Evolutionary conservation across 2,797 vertebrate species (phyloP), one percentile per base, ranked within the genome.

Genomic region (Myoxocephalus aenaeus): DNA sequence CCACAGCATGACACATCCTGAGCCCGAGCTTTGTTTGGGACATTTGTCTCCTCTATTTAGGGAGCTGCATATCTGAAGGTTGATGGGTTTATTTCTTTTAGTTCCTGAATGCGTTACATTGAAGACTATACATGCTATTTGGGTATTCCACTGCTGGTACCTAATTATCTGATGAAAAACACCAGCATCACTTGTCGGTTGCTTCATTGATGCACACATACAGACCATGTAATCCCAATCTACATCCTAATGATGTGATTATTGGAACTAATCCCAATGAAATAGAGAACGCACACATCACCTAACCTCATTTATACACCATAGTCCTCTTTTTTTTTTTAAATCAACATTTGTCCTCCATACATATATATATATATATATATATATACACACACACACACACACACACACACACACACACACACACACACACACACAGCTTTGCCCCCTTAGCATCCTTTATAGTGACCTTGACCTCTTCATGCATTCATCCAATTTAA

Each of bases 401-500:
- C 3, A 32, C 32, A 29, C 36, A 67, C 3, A 42, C 14, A 13
- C 13, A 5, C 32, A 32, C 32, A 32, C 32, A 32, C 32, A 32
- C 3, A 32, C 32, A 29, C 36, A 67, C 3, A 42, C 14, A 13
- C 13, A 34, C 62, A 66, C 17, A 56, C 20, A 4, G 4, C 17
- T 25, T 40, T 71, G 5, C 6, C 36, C 44, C 18, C 34, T 58
- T 8, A 5, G 11, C 5, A 18, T 36, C 14, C 32, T 64, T 11
- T 4, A 65, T 66, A 81, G 34, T 51, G 6, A 78, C 63, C 50
- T 73, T 70, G 81, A 29, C 57, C 10, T 68, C 57, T 56, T n/a
- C 9, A 85, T 57, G 32, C 69, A 71, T 44, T n/a, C 58, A 84
- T 74, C 56, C 54, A 36, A 57, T 76, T 73, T 42, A 58, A 82